phyloP scores from a whole-genome alignment of 2,113 vertebrate genomes.

The Mugil cephalus region DNA sequence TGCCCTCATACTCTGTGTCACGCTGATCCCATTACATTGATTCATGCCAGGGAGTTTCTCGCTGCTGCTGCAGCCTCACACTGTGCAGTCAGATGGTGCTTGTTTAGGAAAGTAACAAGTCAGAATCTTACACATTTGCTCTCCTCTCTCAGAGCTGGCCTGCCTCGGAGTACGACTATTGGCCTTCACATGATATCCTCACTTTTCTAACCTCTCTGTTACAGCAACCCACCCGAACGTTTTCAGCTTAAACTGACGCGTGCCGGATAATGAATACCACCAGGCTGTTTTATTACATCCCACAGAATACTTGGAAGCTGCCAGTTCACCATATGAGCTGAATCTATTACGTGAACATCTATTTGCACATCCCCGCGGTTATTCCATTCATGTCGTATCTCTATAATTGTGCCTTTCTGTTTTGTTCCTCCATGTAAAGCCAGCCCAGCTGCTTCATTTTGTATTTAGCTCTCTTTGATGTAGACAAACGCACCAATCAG shows the following conservation, averaged over 20 bases:
- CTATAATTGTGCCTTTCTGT: constrained; percentile 6
- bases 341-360: constrained; percentile 1
- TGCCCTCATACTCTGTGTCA: constrained; percentile 12
- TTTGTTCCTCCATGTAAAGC: constrained; percentile 42
- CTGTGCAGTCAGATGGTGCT: constrained; percentile 34
- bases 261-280: constrained; percentile 1
- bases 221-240: not conserved
- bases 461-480: constrained; percentile 41
- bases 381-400: not conserved
- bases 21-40: constrained; percentile 42
- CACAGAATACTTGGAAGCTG: constrained; percentile 3
- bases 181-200: not conserved
- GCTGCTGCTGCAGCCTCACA: constrained; percentile 40
- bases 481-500: constrained; percentile 60
- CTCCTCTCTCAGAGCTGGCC: constrained; percentile 13
- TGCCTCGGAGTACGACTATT: not conserved
- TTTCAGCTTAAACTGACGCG: not conserved
- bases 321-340: not conserved
- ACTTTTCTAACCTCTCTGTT: not conserved
- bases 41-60: constrained; percentile 29
- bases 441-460: constrained; percentile 41
- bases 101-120: constrained; percentile 39
- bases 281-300: constrained; percentile 7
- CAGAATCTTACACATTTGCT: constrained; percentile 7
- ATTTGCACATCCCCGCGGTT: not conserved